Base-by-base conservation (phyloP, 2,797 vertebrate species). In the Anguilla pacifica region DNA sequence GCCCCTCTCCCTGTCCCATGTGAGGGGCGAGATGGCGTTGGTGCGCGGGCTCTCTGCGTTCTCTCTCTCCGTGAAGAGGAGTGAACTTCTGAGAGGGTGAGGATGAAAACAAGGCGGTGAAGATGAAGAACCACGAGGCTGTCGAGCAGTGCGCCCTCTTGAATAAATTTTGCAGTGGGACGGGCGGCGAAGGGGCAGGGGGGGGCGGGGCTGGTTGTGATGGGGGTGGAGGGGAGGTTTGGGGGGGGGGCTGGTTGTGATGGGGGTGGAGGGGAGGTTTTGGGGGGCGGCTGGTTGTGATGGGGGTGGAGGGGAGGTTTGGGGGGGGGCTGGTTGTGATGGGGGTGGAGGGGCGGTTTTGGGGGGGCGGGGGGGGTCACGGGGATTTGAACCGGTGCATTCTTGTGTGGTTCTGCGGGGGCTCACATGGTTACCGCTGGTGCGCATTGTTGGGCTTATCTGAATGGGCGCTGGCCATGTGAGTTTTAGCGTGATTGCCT, bases 341-440 rank as follows among this genome's bases (percentile, higher is more conserved):
- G 95, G 93, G 90, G 59, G 13, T 22, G 81, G 86, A 89, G 31
- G 1, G 70, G 31, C 0, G 59, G 84, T 17, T 46, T 39, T 31
- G 61, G 67, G 55, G 53, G 55, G 43, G 72, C n/a, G 10, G 94
- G 92, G 96, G 96, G 96, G 97, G 96, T 96, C 94, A 95, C 95
- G 96, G 96, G 97, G 97, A 97, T 97, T 98, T 99, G 97, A 97
- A 97, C 97, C 96, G 96, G 94, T 92, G 96, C 98, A 99, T 99
- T 99, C 98, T 98, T 99, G 97, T 97, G 97, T 97, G 97, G 96
- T 96, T 97, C 96, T 96, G 96, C 7, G 96, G 97, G 96, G 97
- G 97, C 97, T 97, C 98, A 97, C 98, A 99, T 99, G 98, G 98
- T 98, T 98, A 99, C 98, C 95, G 94, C 95, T 94, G 96, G 96